phyloP scores from a whole-genome alignment of 1,140 invertebrate genomes.

The Ceratina japonica region DNA sequence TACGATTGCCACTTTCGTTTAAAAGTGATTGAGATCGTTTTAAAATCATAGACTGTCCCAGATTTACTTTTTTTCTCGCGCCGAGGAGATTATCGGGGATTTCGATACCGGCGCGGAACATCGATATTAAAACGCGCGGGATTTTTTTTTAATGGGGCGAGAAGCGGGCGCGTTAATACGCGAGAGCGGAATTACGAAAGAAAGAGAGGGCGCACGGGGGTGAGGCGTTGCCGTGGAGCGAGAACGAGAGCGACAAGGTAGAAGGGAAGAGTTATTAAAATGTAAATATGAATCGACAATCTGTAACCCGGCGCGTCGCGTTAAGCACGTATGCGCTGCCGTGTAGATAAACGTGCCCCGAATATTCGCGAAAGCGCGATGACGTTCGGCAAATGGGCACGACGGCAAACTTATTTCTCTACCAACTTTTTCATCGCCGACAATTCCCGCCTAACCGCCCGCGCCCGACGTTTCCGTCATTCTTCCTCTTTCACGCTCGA shows the following conservation, averaged over 20 bases:
- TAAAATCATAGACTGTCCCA: no score
- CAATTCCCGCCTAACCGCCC: slow-evolving; percentile 14
- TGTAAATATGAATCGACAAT: slow-evolving; percentile 70
- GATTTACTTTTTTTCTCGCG: neutral
- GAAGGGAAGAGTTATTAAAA: slow-evolving; percentile 69
- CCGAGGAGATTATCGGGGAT: no score
- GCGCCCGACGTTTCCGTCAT: neutral
- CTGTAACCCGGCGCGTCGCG: slow-evolving; percentile 59
- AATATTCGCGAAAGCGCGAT: slow-evolving; percentile 50
- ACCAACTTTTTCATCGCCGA: slow-evolving; percentile 33
- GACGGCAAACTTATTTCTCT: slow-evolving; percentile 33
- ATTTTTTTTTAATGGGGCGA: slow-evolving; percentile 22
- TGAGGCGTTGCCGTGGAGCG: slow-evolving; percentile 35
- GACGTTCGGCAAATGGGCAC: slow-evolving; percentile 51
- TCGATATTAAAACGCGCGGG: neutral
- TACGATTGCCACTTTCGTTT: no score
- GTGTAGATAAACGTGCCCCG: slow-evolving; percentile 57
- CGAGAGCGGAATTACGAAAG: slow-evolving; percentile 10
- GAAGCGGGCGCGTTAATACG: slow-evolving; percentile 15
- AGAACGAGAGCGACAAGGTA: slow-evolving; percentile 51
- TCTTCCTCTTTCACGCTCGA: neutral
- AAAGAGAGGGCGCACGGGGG: slow-evolving; percentile 8
- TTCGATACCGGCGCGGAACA: neutral
- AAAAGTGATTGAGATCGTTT: no score
- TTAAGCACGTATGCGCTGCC: slow-evolving; percentile 54